These are phyloP conservation scores for Notocelia uddmanniana DNA, from an alignment of 2,888 invertebrate genomes.

Conservation along the genomic window DNA sequence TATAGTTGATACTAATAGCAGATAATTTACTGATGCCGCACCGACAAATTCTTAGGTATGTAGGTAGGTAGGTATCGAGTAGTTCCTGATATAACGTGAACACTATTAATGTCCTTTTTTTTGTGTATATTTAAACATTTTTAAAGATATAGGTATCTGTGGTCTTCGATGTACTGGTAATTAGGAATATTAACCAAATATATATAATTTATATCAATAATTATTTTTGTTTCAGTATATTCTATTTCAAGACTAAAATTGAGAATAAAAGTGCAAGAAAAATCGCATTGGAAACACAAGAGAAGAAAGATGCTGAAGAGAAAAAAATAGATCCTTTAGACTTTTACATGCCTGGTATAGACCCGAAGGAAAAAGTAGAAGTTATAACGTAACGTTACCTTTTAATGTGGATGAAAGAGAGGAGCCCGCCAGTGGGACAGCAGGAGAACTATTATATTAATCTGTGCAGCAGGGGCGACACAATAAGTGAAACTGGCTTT, in stretches of 20 bases:
- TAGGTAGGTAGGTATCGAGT: too few species aligned
- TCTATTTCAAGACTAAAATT: conserved; percentile 67
- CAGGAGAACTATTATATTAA: too few species aligned
- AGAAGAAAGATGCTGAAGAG: conserved; percentile 46
- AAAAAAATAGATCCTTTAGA: conserved; percentile 52
- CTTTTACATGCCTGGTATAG: conserved; percentile 19
- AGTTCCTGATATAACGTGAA: too few species aligned
- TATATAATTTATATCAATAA: not conserved
- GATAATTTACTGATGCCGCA: too few species aligned
- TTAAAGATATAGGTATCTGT: too few species aligned
- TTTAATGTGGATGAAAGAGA: too few species aligned
- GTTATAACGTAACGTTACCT: conserved; percentile 6
- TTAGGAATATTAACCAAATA: not conserved
- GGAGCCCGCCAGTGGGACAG: too few species aligned
- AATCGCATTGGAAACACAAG: conserved; percentile 50
- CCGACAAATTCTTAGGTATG: too few species aligned
- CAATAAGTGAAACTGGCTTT: not conserved
- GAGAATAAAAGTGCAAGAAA: conserved; percentile 63
- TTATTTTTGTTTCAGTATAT: conserved; percentile 61
- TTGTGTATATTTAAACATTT: too few species aligned
- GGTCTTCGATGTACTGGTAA: not conserved
- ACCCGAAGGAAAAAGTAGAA: conserved; percentile 22
- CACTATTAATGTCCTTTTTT: too few species aligned
- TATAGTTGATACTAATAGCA: too few species aligned
- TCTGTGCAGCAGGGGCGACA: too few species aligned